Base-by-base conservation (phyloP, 2,113 vertebrate genomes). In the Hydrochoerus hydrochaeris region DNA sequence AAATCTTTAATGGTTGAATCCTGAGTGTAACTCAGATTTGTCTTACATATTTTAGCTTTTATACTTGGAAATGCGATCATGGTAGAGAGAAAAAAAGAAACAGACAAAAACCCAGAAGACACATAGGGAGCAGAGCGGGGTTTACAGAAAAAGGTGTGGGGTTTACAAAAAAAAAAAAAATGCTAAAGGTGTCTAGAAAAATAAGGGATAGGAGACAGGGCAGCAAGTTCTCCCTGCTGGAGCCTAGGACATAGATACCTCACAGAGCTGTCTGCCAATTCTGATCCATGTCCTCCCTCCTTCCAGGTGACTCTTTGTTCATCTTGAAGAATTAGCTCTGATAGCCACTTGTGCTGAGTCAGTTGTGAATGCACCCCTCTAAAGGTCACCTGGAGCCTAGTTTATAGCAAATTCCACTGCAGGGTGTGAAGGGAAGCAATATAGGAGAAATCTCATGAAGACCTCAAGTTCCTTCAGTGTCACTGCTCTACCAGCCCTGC, bases 91-190 rank as follows among this genome's bases (percentile, higher is more conserved):
- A 89, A 22, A 80, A 63, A 69, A 91, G 19, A 85, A 63, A 62
- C 9, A 80, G 26, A 71, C 44, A 57, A 69, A 82, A 83, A 26
- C 4, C 12, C 28, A 78, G 22, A 32, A n/a, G 26, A 83, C 7
- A 58, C 19, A 0, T 41, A 3, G 5, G 32, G 12, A 87, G 19
- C 19, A 35, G 12, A 13, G 62, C 12, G 22, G 49, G 6, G 26
- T 92, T 63, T 65, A 2, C 46, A 94, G 49, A 85, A 32, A 88
- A 88, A 82, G 13, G 30, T 6, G 46, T 46, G 49, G 49, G 8
- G 49, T 11, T 52, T 52, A 52, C 46, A 94, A 41, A 88, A 32
- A 88, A 88, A 85, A 94, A 41, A 88, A 32, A 88, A 88, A 85
- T 11, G 30, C 46, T 19, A 24, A 35, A 3, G 19, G 52, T 69